A percentile compares a stretch with the other conserved stretches of the same genome.
These are phyloP conservation scores for Diloba caeruleocephala DNA, from an alignment of 2,888 invertebrate genomes.

Conservation along the genomic window DNA sequence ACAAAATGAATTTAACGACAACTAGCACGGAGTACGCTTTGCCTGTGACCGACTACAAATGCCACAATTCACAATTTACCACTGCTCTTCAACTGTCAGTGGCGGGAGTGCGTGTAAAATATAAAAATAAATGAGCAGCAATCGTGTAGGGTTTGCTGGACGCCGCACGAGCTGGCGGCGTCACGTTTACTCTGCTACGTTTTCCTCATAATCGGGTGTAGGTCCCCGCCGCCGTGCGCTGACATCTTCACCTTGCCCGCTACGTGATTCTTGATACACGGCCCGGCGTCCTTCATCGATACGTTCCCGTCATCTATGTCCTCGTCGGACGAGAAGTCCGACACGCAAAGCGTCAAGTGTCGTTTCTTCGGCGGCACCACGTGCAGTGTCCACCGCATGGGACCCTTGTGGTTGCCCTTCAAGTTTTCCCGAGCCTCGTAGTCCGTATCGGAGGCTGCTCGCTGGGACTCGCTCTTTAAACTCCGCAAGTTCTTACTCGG, in stretches of 20 bases:
- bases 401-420: constrained; percentile 71
- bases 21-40: constrained; percentile 38
- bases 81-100: constrained; percentile 58
- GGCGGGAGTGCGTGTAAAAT: constrained; percentile 63
- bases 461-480: constrained; percentile 73
- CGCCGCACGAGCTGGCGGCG: constrained; percentile 26
- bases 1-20: constrained; percentile 54
- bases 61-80: constrained; percentile 47
- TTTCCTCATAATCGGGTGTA: constrained; percentile 81
- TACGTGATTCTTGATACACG: constrained; percentile 72
- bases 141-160: constrained; percentile 39
- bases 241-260: constrained; percentile 75
- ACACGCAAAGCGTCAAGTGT: constrained; percentile 77
- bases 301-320: constrained; percentile 69
- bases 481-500: constrained; percentile 69
- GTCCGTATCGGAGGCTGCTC: constrained; percentile 83
- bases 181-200: constrained; percentile 60
- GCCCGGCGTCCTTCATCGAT: constrained; percentile 76
- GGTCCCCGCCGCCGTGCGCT: constrained; percentile 84
- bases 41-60: constrained; percentile 43
- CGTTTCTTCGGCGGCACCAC: constrained; percentile 80
- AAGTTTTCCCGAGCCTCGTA: constrained; percentile 75
- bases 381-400: constrained; percentile 79
- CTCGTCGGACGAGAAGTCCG: constrained; percentile 82
- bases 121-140: constrained; percentile 61